Evolutionary conservation across 2,113 vertebrate genomes (phyloP).

Genomic region (Xerus inauris): DNA sequence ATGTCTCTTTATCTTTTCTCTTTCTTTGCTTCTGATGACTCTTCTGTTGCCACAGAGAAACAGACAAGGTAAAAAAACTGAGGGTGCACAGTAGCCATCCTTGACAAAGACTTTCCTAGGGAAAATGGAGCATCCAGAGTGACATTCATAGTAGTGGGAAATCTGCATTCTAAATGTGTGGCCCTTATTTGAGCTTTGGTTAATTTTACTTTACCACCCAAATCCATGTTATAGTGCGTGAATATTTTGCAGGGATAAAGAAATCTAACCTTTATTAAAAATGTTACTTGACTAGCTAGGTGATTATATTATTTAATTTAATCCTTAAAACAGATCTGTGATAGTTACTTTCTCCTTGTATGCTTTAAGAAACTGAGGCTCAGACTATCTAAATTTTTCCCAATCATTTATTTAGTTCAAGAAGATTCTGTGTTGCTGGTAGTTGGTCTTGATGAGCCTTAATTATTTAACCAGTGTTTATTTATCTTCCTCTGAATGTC

Average conservation of each 20-base stretch:
- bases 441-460: background rate
- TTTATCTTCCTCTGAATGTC: background rate
- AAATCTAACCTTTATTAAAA: background rate
- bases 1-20: constrained; percentile 36
- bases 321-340: background rate
- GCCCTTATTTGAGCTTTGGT: background rate
- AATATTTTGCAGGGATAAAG: background rate
- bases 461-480: background rate
- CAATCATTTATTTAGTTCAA: background rate
- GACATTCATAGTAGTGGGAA: background rate
- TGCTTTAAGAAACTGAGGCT: constrained; percentile 19
- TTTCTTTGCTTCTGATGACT: constrained; percentile 36
- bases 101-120: background rate
- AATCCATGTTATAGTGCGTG: background rate
- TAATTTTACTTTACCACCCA: background rate
- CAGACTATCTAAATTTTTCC: background rate
- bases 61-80: background rate
- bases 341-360: background rate
- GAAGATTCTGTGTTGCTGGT: background rate
- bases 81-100: fast-evolving
- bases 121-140: background rate
- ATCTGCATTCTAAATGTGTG: background rate
- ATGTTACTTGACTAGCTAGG: background rate
- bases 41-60: background rate
- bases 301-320: background rate